Evolutionary conservation across 2,888 invertebrate genomes (phyloP).

Genomic region (Cryptus viduatorius): DNA sequence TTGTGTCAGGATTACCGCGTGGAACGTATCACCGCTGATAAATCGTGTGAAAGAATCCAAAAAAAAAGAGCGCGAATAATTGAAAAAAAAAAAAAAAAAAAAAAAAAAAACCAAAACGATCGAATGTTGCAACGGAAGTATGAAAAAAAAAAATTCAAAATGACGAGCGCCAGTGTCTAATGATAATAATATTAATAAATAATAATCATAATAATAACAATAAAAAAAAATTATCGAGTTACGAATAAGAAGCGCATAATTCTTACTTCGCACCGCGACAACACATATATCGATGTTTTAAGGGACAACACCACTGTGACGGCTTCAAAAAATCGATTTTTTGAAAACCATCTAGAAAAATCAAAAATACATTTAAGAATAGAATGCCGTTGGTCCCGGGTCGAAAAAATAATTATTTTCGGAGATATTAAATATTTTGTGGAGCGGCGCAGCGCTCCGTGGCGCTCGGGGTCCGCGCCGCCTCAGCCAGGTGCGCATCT

Average conservation of each 20-base stretch:
- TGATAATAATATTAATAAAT: constrained; percentile 35
- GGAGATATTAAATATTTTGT: no score
- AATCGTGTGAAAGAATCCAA: constrained; percentile 14
- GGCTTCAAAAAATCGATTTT: no score
- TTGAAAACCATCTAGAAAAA: no score
- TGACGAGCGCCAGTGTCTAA: constrained; percentile 54
- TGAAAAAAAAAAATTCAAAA: constrained; percentile 29
- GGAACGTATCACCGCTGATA: constrained; percentile 27
- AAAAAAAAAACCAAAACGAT: constrained; percentile 4
- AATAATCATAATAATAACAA: constrained; percentile 30
- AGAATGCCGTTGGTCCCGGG: no score
- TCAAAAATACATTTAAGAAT: no score
- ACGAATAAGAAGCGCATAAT: constrained; percentile 51
- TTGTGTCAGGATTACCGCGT: constrained; percentile 44
- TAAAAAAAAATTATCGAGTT: constrained; percentile 9
- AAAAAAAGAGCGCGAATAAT: constrained; percentile 22
- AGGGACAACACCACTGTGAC: no score
- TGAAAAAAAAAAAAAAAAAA: constrained; percentile 12
- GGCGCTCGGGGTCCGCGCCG: no score
- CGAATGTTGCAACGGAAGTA: constrained; percentile 14
- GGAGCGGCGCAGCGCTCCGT: no score
- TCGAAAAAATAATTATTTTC: no score
- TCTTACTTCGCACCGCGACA: constrained; percentile 47
- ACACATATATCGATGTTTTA: constrained; percentile 1
- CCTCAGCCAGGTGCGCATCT: no score